These are phyloP conservation scores for Merops nubicus DNA, from an alignment of 2,113 vertebrate species.

Conservation along the genomic window DNA sequence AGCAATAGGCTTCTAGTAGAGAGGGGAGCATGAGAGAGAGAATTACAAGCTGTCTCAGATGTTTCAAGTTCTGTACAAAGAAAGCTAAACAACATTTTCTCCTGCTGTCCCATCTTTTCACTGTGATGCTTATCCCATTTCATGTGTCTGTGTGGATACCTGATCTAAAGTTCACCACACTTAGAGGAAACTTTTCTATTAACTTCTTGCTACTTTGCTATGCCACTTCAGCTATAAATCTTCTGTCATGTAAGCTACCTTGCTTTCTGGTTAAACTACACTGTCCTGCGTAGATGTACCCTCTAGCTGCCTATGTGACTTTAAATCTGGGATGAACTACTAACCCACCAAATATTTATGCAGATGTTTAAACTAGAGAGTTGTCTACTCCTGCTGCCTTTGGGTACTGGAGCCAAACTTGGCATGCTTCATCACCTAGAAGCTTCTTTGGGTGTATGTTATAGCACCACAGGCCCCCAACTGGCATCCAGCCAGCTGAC, in stretches of 20 bases:
- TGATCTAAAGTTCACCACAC: background rate
- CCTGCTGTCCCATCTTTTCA: background rate
- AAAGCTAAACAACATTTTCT: background rate
- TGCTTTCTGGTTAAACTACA: background rate
- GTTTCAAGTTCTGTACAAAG: background rate
- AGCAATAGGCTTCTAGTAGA: background rate
- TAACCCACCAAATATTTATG: background rate
- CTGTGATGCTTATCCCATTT: background rate
- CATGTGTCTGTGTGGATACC: background rate
- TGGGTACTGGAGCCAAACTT: background rate
- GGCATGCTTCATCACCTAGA: background rate
- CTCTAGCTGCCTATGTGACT: background rate
- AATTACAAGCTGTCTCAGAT: background rate
- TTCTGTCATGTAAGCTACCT: background rate
- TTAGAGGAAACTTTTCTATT: background rate
- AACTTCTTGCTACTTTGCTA: background rate
- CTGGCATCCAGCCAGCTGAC: fast-evolving
- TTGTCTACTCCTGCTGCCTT: background rate
- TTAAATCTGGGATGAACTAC: background rate
- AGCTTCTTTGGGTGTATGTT: background rate
- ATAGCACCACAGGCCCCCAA: fast-evolving
- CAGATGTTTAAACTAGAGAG: background rate
- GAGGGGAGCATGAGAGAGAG: background rate
- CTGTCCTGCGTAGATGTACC: fast-evolving
- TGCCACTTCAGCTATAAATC: background rate